phyloP scores from a whole-genome alignment of 2,888 invertebrate species.

The Ennomos fuscantarius region DNA sequence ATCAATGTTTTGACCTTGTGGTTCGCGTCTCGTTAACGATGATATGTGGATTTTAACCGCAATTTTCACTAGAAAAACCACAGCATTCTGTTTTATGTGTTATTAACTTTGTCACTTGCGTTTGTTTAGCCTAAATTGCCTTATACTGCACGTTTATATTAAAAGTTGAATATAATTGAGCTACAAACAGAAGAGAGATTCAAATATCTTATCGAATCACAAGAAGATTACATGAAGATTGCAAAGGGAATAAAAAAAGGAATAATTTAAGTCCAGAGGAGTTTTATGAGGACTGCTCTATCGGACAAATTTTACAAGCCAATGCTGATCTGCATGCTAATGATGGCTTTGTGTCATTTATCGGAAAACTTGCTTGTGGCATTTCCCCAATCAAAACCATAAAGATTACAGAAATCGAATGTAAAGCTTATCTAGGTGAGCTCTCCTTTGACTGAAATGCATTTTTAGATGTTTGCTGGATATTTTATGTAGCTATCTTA shows the following conservation, averaged over 20 bases:
- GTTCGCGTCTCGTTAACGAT: constrained; percentile 39
- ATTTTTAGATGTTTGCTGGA: constrained; percentile 42
- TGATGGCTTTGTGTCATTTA: constrained; percentile 34
- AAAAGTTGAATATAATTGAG: constrained; percentile 43
- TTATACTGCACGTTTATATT: constrained; percentile 40
- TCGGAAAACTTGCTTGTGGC: constrained; percentile 42
- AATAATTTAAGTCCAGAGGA: neutral
- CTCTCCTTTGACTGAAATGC: constrained; percentile 36
- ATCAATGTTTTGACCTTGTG: constrained; percentile 45
- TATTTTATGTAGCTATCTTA: constrained; percentile 7
- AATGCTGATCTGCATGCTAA: constrained; percentile 34
- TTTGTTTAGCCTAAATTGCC: constrained; percentile 38
- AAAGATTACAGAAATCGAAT: constrained; percentile 40
- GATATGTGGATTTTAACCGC: constrained; percentile 42
- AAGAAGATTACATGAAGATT: constrained; percentile 29
- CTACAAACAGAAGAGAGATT: constrained; percentile 37
- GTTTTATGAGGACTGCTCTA: constrained; percentile 21
- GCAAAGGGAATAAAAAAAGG: neutral
- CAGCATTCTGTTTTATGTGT: constrained; percentile 34
- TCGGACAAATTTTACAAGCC: constrained; percentile 36
- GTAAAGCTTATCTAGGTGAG: constrained; percentile 34
- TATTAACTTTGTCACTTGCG: constrained; percentile 30
- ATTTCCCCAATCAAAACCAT: constrained; percentile 44
- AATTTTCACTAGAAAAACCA: constrained; percentile 34
- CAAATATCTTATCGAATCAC: constrained; percentile 40